Base-by-base conservation (phyloP, 1,140 invertebrate genomes). In the Drosophila busckii region DNA sequence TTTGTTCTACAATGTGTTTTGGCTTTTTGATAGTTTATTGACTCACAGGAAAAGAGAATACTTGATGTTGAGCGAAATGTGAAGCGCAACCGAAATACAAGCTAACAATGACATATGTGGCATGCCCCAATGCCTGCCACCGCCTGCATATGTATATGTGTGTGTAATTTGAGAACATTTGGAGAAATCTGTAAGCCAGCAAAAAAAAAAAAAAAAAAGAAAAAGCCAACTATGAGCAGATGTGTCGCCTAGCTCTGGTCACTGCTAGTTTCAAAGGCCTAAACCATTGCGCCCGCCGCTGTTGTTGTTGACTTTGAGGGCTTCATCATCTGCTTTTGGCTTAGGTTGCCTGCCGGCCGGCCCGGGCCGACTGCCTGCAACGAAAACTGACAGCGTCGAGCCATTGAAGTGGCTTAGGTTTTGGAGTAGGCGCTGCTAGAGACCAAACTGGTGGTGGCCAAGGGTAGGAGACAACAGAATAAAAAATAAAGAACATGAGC, bases 131-230 rank as follows among this genome's bases (percentile, higher is more conserved):
- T 41, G 28, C 41, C 40, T 34, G 25, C 16, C 8, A 12, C 6
- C 41, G 20, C 4, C 34, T 31, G 12, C 28, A 16, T 20, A 15
- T 19, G 28, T 73, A 53, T 64, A 63, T 75, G 69, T 80, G 65
- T 78, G 75, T 75, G 73, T 78, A 78, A 78, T 78, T 78, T 78
- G 73, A 78, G 73, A 78, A 82, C 73, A 78, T 78, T 78, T 78
- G 73, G 75, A 55, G 48, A 78, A 73, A 55, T 70, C 49, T 8
- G 17, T 46, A 55, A 60, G 62, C 44, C 42, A 41, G 31, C 28
- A 49, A 53, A 63, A 53, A 20, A 48, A 49, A 44, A 35, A 35
- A 29, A 25, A 32, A 54, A 52, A 29, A 56, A 48, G 63, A 45
- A 48, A 50, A 8, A 73, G 26, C 52, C 37, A 71, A 55, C 16